Evolutionary conservation across 2,113 vertebrate genomes (phyloP).

Genomic region (Leucopsar rothschildi): DNA sequence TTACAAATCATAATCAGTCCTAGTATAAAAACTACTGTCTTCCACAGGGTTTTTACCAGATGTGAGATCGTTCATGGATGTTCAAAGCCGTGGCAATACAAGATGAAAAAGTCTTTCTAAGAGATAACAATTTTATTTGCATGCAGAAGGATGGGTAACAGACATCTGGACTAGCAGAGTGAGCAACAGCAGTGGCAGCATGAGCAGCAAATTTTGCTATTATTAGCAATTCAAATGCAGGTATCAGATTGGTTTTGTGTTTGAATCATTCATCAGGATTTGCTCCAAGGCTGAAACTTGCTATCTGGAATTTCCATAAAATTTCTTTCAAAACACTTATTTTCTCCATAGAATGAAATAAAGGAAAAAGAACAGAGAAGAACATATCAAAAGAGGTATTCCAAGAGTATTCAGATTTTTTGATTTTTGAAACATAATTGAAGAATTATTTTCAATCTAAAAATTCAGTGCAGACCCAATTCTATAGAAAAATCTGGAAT

Average conservation of each 20-base stretch:
- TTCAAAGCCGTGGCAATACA: neutral
- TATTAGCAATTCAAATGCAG: constrained; percentile 65
- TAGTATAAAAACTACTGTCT: neutral
- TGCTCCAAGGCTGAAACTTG: constrained; percentile 15
- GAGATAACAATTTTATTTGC: neutral
- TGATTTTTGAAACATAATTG: neutral
- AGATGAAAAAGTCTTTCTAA: neutral
- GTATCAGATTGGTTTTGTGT: constrained; percentile 13
- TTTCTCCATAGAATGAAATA: neutral
- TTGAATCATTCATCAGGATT: constrained; percentile 47
- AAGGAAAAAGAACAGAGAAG: neutral
- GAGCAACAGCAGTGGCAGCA: neutral
- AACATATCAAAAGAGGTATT: neutral
- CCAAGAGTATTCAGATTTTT: neutral
- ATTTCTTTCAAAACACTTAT: neutral
- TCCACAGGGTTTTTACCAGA: neutral
- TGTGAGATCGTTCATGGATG: neutral
- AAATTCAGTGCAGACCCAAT: neutral
- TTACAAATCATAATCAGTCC: neutral
- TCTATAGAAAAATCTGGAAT: neutral
- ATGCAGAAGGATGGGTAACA: neutral
- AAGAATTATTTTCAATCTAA: constrained; percentile 13
- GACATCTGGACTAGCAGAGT: constrained; percentile 40
- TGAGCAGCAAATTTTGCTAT: constrained; percentile 4
- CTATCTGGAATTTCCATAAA: constrained; percentile 16